Conservation (phyloP, 2,888 invertebrate genomes). For the Thera britannica region DNA sequence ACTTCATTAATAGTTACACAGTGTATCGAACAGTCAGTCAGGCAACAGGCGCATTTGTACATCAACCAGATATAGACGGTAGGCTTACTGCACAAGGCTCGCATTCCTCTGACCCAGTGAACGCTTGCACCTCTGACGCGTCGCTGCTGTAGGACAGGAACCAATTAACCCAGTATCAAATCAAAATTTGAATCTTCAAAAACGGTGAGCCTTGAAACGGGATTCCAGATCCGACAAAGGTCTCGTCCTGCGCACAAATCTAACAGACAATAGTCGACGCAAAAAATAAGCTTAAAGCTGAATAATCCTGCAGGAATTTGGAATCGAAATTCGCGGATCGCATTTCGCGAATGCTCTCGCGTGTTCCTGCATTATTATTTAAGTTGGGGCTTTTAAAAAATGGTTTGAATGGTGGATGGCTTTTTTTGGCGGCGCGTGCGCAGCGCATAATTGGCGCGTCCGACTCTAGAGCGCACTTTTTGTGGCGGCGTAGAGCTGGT, state of each 20-base stretch:
- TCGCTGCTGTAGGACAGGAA: slow-evolving; percentile 51
- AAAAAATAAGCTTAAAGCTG: slow-evolving; percentile 67
- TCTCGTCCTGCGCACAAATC: slow-evolving; percentile 60
- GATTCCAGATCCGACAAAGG: slow-evolving; percentile 55
- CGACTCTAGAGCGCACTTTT: slow-evolving; percentile 65
- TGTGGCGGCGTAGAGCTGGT: slow-evolving; percentile 50
- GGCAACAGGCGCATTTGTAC: background rate
- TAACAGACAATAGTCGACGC: slow-evolving; percentile 75
- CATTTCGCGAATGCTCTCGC: slow-evolving; percentile 83
- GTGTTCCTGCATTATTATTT: slow-evolving; percentile 85
- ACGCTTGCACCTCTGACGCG: slow-evolving; percentile 42
- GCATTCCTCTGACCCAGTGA: slow-evolving; percentile 42
- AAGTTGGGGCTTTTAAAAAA: slow-evolving; percentile 77
- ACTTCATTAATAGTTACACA: slow-evolving; percentile 68
- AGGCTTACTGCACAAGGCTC: slow-evolving; percentile 21
- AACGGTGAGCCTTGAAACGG: slow-evolving; percentile 28
- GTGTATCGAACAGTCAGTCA: slow-evolving; percentile 15
- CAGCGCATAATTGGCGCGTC: slow-evolving; percentile 76
- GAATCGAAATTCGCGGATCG: slow-evolving; percentile 81
- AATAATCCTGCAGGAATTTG: slow-evolving; percentile 66
- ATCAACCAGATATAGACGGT: background rate
- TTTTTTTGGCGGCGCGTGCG: slow-evolving; percentile 83
- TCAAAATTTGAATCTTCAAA: slow-evolving; percentile 52
- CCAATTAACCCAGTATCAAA: slow-evolving; percentile 62
- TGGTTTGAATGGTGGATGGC: slow-evolving; percentile 62